Evolutionary conservation across 2,797 vertebrate species (phyloP), one percentile per base, ranked within the genome.

Genomic region (Cyclopterus lumpus): DNA sequence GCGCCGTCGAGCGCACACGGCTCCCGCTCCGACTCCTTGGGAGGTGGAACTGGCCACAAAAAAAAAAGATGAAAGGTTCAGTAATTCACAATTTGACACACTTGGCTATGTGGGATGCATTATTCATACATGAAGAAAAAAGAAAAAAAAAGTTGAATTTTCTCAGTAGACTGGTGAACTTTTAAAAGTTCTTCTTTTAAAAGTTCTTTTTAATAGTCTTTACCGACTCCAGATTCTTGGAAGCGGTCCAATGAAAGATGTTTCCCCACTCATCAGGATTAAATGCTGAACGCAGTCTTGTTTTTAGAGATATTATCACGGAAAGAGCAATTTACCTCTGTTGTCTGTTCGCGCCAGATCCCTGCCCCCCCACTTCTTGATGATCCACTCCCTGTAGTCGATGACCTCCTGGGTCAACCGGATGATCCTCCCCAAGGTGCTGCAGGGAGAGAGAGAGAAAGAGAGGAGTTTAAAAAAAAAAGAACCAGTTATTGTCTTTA

Each of bases 351-450:
- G 93, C 0, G 90, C 79, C 54, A 90, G 91, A 73, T 94, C 92
- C 88, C 93, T 95, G 92, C 91, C 92, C 32, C 97, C 97, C 98
- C 98, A 99, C 87, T 96, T 97, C 91, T 97, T 96, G 82, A 96
- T 97, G 93, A 99, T 99, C 97, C 97, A 99, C 68, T 96, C 94
- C 91, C 98, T 96, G 94, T 99, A 99, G 91, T 97, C 94, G 48
- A 99, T 98, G 80, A 99, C 98, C 91, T 99, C 97, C 94, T 98
- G 97, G 74, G 98, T 99, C 84, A 99, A 95, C 93, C 97, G 95
- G 93, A 99, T 97, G 80, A 99, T 98, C 91, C 98, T 96, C 59
- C 97, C 97, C 92, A 99, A 92, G 83, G 96, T 99, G 92, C 98
- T 99, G 91, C 58, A 68, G 88, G 30, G 48, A 14, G 34, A 51